A percentile compares a stretch with the other conserved stretches of the same genome.
These are phyloP conservation scores for Lycaena phlaeas DNA, from an alignment of 2,888 invertebrate species.

Conservation along the genomic window DNA sequence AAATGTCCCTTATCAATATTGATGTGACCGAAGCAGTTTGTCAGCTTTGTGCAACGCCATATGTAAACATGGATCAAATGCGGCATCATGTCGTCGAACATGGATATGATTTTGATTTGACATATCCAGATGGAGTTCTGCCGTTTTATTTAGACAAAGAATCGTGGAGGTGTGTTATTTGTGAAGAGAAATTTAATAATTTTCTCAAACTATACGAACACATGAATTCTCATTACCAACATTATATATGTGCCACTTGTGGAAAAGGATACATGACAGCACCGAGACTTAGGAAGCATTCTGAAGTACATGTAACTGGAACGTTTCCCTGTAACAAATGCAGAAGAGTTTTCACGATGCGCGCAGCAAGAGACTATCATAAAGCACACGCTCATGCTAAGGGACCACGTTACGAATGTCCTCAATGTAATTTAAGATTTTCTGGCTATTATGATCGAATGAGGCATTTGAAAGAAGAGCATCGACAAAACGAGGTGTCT, in stretches of 20 bases:
- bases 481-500: slow-evolving; percentile 44
- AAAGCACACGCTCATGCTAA: slow-evolving; percentile 49
- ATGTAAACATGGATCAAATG: slow-evolving; percentile 35
- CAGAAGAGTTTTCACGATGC: slow-evolving; percentile 43
- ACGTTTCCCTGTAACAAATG: slow-evolving; percentile 55
- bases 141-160: slow-evolving; percentile 51
- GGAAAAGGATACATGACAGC: slow-evolving; percentile 63
- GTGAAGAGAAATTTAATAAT: slow-evolving; percentile 47
- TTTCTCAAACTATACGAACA: slow-evolving; percentile 60
- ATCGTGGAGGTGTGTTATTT: slow-evolving; percentile 52
- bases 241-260: slow-evolving; percentile 57
- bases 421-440: slow-evolving; percentile 51
- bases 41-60: slow-evolving; percentile 36
- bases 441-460: slow-evolving; percentile 52
- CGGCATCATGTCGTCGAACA: slow-evolving; percentile 45
- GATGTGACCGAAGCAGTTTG: slow-evolving; percentile 47
- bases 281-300: slow-evolving; percentile 52
- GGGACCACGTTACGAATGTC: slow-evolving; percentile 53
- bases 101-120: slow-evolving; percentile 36
- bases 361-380: slow-evolving; percentile 52
- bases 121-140: slow-evolving; percentile 52
- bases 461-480: slow-evolving; percentile 50
- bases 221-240: slow-evolving; percentile 59
- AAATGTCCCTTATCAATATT: slow-evolving; percentile 57
- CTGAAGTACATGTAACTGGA: slow-evolving; percentile 52